Base-by-base conservation (phyloP, 2,797 vertebrate genomes). In the Gastrophryne carolinensis region DNA sequence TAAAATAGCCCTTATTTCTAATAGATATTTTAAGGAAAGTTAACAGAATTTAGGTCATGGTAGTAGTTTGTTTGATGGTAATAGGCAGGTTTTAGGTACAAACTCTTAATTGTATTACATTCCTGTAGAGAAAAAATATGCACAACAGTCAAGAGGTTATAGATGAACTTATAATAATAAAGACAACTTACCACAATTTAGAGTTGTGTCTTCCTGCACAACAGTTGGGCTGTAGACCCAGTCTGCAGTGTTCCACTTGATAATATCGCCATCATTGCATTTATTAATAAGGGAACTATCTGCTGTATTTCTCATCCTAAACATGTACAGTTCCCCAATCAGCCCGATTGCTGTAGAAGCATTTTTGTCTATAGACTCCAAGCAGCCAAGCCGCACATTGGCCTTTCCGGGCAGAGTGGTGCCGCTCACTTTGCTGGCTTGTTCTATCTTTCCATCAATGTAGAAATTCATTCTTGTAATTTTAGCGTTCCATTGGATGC, bases 321-420 rank as follows among this genome's bases (percentile, higher is more conserved):
- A 87, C 83, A 89, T 81, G 78, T 89, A 89, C 35, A 88, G 72
- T 57, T 88, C 86, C 4, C 86, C 88, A 26, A 70, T 53, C 84
- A 89, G 81, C 26, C 85, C 86, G 24, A 23, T 23, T 5, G 9
- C 1, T 73, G 72, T 24, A 1, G 80, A 74, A 0, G 0, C 2
- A 41, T 57, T 65, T 60, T 17, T 1, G 53, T 67, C 68, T 61
- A 4, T 61, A 8, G 69, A 50, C 41, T 81, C 80, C 29, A 85
- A 80, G 41, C 86, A 89, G 15, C 87, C 87, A 70, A 89, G 86
- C 41, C 81, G 72, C 60, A 89, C 80, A 4, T 79, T 68, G 8
- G 86, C 87, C 73, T 81, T 79, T 67, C 78, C 83, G 64, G 56
- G 63, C 1, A 89, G 81, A 34, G 0, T 32, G 5, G 19, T 9